phyloP scores from a whole-genome alignment of 2,797 vertebrate species.

The Fringilla coelebs region DNA sequence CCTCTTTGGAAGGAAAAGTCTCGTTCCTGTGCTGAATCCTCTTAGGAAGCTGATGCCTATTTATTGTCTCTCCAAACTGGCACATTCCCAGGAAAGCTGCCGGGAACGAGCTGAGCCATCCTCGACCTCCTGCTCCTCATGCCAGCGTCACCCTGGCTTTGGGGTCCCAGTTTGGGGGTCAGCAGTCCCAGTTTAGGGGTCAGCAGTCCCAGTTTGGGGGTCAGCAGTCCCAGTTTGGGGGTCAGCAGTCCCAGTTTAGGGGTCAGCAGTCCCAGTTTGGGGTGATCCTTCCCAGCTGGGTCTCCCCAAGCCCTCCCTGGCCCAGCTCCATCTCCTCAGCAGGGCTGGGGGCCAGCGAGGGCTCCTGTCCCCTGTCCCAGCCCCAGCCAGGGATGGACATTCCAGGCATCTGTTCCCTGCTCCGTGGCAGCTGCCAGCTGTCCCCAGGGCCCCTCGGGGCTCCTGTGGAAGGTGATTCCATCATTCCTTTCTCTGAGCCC shows the following conservation, averaged over 20 bases:
- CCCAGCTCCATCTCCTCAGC: not conserved
- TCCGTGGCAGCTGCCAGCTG: not conserved
- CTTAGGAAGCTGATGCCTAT: not conserved
- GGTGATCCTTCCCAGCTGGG: not conserved
- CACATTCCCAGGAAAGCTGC: not conserved
- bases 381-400: not conserved
- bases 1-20: not conserved
- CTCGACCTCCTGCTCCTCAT: not conserved
- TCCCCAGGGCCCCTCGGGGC: not conserved
- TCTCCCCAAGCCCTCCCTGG: not conserved
- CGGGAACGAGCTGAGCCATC: rapidly evolving
- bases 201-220: not conserved
- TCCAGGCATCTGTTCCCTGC: not conserved
- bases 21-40: not conserved
- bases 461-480: not conserved
- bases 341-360: not conserved
- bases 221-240: not conserved
- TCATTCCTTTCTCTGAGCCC: rapidly evolving
- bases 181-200: not conserved
- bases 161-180: not conserved
- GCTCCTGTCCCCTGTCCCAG: not conserved
- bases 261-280: not conserved
- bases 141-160: rapidly evolving
- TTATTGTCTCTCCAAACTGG: not conserved
- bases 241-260: not conserved